Percentiles rank a stretch among this genome's conserved stretches.
Conservation (phyloP, 2,113 vertebrate genomes). For the Pycnonotus jocosus region DNA sequence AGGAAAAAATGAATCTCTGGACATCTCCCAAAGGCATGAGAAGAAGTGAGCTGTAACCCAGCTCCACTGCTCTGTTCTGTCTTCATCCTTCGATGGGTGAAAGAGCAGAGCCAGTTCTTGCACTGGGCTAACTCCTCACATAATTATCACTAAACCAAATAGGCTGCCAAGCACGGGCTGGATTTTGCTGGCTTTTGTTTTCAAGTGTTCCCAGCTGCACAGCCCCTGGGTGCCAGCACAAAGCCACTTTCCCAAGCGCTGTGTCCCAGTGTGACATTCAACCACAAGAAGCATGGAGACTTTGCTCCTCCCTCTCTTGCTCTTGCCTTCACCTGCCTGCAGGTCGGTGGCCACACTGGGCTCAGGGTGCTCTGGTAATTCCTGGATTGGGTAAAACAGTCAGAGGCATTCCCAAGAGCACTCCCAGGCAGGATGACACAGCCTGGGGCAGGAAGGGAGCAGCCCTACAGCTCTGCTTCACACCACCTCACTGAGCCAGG, state of each 20-base stretch:
- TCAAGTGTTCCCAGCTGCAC: neutral
- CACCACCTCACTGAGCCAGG: accelerated
- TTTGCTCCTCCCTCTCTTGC: neutral
- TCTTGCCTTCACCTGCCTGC: neutral
- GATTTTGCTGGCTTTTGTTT: conserved; percentile 1
- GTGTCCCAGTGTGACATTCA: neutral
- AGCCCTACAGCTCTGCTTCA: neutral
- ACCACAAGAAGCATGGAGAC: accelerated
- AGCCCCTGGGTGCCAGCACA: neutral
- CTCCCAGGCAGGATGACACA: neutral
- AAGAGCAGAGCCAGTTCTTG: neutral
- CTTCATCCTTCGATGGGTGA: accelerated
- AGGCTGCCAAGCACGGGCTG: neutral
- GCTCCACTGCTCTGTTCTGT: neutral
- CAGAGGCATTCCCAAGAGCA: neutral
- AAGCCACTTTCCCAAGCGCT: neutral
- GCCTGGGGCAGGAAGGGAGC: neutral
- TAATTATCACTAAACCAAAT: neutral
- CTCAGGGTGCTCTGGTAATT: neutral
- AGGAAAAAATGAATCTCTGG: accelerated
- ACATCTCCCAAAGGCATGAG: neutral
- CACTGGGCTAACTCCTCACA: neutral
- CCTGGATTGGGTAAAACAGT: neutral
- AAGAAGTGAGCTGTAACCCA: neutral
- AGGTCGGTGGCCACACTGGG: neutral